Evolutionary conservation across 2,888 invertebrate genomes (phyloP).

Genomic region (Parnassius mnemosyne): DNA sequence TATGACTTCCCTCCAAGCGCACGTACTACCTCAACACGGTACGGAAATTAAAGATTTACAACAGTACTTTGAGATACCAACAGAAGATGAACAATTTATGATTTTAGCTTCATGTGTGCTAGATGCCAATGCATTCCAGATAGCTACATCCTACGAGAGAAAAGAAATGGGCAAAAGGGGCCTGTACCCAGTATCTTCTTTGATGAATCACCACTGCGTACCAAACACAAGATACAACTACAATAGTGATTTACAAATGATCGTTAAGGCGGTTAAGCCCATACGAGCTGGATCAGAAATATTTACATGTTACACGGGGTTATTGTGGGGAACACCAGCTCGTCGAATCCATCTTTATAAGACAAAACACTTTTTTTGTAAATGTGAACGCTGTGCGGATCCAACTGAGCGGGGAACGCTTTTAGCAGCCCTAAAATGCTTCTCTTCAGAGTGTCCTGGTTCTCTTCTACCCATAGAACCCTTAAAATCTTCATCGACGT

Average conservation of each 20-base stretch:
- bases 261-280: constrained; percentile 79
- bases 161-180: constrained; percentile 80
- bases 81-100: constrained; percentile 81
- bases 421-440: constrained; percentile 81
- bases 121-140: constrained; percentile 86
- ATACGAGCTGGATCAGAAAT: constrained; percentile 83
- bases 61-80: constrained; percentile 68
- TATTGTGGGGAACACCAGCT: constrained; percentile 84
- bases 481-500: constrained; percentile 70
- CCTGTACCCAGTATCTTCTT: constrained; percentile 83
- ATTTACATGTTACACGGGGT: constrained; percentile 83
- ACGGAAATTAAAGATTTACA: constrained; percentile 80
- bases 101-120: constrained; percentile 80
- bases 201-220: constrained; percentile 85
- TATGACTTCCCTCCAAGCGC: constrained; percentile 74
- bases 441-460: constrained; percentile 74
- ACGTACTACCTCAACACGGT: constrained; percentile 77
- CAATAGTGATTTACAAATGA: constrained; percentile 79
- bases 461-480: constrained; percentile 80
- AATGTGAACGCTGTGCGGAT: constrained; percentile 84
- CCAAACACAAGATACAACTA: constrained; percentile 85
- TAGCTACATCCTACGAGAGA: constrained; percentile 64
- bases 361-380: constrained; percentile 86
- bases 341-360: constrained; percentile 81
- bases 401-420: constrained; percentile 83